Evolutionary conservation across 1,140 invertebrate species (phyloP), one percentile per base, ranked within the genome.

Genomic region (Ceratosolen solmsi): DNA sequence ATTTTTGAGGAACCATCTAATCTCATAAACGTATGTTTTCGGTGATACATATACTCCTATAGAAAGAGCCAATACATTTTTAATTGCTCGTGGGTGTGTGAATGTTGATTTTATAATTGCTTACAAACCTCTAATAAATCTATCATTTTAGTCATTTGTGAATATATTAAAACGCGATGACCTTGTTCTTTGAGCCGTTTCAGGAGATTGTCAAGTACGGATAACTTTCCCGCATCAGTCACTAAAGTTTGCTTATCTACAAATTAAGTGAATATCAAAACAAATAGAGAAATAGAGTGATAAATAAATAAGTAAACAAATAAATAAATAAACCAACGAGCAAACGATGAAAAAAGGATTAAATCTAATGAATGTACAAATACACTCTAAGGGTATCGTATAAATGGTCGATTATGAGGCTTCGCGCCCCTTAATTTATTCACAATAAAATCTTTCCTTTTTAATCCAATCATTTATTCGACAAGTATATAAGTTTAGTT

Each of bases 61-160:
- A 22, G 27, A 56, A 72, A 36, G 25, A 38, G 46, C 25, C 13
- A 8, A 68, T 68, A 1, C 0, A 38, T 38, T 36, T 68, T 76
- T 9, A 60, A 82, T n/a, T 49, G 8, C 49, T 13, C 49, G 0
- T 36, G 27, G 1, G 36, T 68, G 20, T 79, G 4, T 36, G 0
- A 70, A 70, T 20, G 13, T 41, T 25, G 1, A 54, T 54, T 70
- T 51, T 30, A 72, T 30, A 49, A 38, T 82, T 17, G 51, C n/a
- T 88, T 83, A 88, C 90, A 90, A 89, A 98, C 98, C 94, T 99
- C 97, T 63, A 99, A 90, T 33, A 99, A 92, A 90, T 99, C 98
- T 85, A 99, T 97, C 97, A 99, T 98, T 89, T 97, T 96, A 0
- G 97, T 98, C 97, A 99, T 99, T 91, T 99, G 98, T 8, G 98